A percentile compares a stretch with the other conserved stretches of the same genome.
Conservation (phyloP, 2,797 vertebrate genomes). For the Crax fasciolata region DNA sequence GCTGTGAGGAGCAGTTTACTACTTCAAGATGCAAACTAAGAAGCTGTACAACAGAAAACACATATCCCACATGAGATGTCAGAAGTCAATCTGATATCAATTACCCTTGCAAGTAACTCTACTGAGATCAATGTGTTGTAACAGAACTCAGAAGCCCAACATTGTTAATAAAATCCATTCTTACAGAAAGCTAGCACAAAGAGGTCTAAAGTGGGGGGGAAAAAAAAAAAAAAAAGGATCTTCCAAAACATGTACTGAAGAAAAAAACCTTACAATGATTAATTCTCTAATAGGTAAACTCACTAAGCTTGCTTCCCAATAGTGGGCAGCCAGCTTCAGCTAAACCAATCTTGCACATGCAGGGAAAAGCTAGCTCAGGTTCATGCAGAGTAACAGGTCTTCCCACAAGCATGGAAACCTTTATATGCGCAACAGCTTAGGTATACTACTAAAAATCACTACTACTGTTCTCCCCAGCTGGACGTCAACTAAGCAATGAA, state of each 20-base stretch:
- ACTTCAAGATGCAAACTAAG: slow-evolving; percentile 35
- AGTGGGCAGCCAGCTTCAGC: neutral
- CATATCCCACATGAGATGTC: neutral
- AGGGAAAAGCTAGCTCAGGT: neutral
- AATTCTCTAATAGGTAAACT: neutral
- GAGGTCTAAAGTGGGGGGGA: neutral
- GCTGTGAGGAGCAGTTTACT: neutral
- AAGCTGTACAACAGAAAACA: neutral
- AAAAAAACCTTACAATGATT: neutral
- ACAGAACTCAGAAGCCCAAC: neutral
- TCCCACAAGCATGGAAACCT: neutral
- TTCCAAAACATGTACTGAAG: neutral
- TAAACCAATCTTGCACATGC: neutral
- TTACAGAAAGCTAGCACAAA: neutral
- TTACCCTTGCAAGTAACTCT: neutral
- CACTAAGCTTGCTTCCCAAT: neutral
- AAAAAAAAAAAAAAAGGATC: neutral
- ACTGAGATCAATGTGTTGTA: slow-evolving; percentile 1
- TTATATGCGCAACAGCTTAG: neutral
- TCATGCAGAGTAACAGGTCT: neutral
- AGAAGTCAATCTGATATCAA: slow-evolving; percentile 10
- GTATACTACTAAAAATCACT: neutral
- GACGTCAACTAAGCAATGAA: neutral
- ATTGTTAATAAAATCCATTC: neutral
- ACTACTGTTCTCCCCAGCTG: neutral